phyloP scores from a whole-genome alignment of 2,113 vertebrate species.

The Entelurus aequoreus region DNA sequence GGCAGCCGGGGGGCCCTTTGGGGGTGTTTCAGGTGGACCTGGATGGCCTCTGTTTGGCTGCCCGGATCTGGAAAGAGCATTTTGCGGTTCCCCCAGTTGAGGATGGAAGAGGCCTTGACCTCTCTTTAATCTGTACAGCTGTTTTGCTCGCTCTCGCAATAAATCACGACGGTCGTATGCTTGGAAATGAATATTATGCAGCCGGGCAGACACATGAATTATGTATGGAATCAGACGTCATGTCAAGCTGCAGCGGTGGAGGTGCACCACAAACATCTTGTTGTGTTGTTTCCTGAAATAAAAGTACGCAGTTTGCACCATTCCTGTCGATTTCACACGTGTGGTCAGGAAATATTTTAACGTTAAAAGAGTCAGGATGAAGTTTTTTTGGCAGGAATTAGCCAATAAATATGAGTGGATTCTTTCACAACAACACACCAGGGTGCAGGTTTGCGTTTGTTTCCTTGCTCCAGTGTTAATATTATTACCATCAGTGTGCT shows the following conservation, averaged over 20 bases:
- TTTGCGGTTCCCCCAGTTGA: slow-evolving; percentile 14
- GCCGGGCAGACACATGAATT: slow-evolving; percentile 7
- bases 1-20: slow-evolving; percentile 24
- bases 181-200: slow-evolving; percentile 19
- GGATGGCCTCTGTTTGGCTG: slow-evolving; percentile 5
- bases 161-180: slow-evolving; percentile 24
- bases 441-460: slow-evolving; percentile 11
- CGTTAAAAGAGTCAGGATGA: background rate
- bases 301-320: background rate
- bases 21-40: slow-evolving; percentile 28
- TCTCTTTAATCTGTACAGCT: slow-evolving; percentile 14
- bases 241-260: background rate
- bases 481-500: slow-evolving; percentile 37
- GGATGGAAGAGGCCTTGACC: slow-evolving; percentile 18
- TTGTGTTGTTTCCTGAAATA: background rate
- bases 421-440: slow-evolving; percentile 6
- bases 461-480: slow-evolving; percentile 15
- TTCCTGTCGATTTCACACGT: background rate
- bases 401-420: background rate
- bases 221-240: background rate
- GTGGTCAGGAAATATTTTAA: background rate
- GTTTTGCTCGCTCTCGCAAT: slow-evolving; percentile 22
- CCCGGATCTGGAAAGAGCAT: slow-evolving; percentile 54
- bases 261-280: background rate
- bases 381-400: background rate